These are phyloP conservation scores for Myotis findleyi DNA, from an alignment of 2,797 vertebrate genomes.

Conservation along the genomic window DNA sequence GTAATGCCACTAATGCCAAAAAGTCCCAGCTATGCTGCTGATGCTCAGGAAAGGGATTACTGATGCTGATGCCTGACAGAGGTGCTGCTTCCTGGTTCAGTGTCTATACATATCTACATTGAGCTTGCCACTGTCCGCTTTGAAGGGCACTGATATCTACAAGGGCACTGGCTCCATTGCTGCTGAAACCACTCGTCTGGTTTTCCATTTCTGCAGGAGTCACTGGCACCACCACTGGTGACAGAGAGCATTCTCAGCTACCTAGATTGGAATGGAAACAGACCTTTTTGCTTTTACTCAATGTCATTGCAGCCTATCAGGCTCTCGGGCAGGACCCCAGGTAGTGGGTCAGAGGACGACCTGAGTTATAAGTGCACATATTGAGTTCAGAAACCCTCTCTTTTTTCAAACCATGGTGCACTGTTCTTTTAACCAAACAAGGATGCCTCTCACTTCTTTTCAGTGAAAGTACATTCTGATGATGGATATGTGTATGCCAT, in stretches of 20 bases:
- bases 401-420: background rate
- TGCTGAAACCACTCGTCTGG: background rate
- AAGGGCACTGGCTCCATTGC: background rate
- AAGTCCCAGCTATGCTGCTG: background rate
- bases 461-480: background rate
- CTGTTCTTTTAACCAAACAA: background rate
- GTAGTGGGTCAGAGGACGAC: background rate
- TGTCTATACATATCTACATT: background rate
- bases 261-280: background rate
- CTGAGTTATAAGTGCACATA: background rate
- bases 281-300: constrained; percentile 28
- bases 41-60: background rate
- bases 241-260: background rate
- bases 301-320: background rate
- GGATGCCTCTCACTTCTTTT: background rate
- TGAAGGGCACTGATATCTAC: background rate
- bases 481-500: background rate
- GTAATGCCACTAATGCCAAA: background rate
- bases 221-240: background rate
- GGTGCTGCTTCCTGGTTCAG: background rate
- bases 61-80: background rate
- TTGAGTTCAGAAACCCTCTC: background rate
- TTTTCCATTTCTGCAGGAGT: background rate
- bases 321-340: background rate
- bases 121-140: background rate